These are phyloP conservation scores for Reticulitermes speratus DNA, from an alignment of 1,140 invertebrate species.

Conservation along the genomic window DNA sequence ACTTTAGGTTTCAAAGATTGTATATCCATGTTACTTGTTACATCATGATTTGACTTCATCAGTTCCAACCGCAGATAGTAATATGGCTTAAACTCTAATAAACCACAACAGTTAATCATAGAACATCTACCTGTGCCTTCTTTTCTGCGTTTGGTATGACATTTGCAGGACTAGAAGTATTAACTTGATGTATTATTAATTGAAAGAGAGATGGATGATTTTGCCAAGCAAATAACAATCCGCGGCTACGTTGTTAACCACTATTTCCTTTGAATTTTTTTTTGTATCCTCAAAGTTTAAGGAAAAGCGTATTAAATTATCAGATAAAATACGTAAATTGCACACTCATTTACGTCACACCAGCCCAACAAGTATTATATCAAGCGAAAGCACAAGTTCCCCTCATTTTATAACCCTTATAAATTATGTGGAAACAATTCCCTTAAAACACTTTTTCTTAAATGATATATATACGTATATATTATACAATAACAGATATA, in stretches of 20 bases:
- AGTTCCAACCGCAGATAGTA: neutral
- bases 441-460: neutral
- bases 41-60: neutral
- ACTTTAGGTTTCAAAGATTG: too few species aligned
- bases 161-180: neutral
- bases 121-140: neutral
- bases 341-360: constrained; percentile 18
- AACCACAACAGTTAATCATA: neutral
- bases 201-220: constrained; percentile 22
- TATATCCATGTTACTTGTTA: neutral
- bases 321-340: neutral
- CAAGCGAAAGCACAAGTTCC: neutral
- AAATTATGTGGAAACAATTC: constrained; percentile 15
- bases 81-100: neutral
- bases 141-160: neutral
- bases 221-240: constrained; percentile 16
- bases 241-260: neutral
- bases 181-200: neutral
- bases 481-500: constrained; percentile 11
- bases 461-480: constrained; percentile 13
- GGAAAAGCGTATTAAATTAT: neutral
- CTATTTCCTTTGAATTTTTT: neutral
- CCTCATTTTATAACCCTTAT: constrained; percentile 5
- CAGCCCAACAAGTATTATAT: neutral
- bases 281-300: neutral